These are phyloP conservation scores for Danionella dracula DNA, from an alignment of 2,797 vertebrate species.

Conservation along the genomic window DNA sequence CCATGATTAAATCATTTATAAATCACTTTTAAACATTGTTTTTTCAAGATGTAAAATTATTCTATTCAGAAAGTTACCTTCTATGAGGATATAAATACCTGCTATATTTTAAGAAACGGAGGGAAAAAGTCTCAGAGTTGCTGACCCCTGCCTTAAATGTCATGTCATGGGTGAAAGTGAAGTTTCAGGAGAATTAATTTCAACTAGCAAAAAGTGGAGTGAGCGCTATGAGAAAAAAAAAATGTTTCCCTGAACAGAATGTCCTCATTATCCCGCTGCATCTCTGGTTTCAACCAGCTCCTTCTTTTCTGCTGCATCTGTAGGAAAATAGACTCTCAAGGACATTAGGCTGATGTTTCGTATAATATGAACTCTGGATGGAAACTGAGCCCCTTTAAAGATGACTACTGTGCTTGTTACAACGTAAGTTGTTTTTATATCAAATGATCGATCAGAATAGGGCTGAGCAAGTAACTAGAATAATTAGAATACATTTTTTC, in stretches of 20 bases:
- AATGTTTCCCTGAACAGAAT: not conserved
- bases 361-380: conserved; percentile 9
- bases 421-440: not conserved
- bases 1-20: no score
- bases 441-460: not conserved
- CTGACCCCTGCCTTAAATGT: conserved; percentile 40
- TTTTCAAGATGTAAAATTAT: no score
- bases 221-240: conserved; percentile 12
- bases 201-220: no score
- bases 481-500: not conserved
- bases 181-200: no score
- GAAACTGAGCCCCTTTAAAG: conserved; percentile 7
- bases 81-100: no score
- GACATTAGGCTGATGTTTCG: conserved; percentile 15
- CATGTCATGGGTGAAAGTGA: conserved; percentile 30
- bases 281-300: conserved; percentile 27
- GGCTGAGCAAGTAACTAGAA: no score
- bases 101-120: no score
- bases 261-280: not conserved
- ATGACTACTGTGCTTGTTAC: not conserved
- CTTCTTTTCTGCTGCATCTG: conserved; percentile 17
- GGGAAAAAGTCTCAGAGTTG: conserved; percentile 22
- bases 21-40: no score
- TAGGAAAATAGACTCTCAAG: conserved; percentile 17
- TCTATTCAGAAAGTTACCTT: no score